Conservation (phyloP, 2,888 invertebrate species). For the Phorcus lineatus region DNA sequence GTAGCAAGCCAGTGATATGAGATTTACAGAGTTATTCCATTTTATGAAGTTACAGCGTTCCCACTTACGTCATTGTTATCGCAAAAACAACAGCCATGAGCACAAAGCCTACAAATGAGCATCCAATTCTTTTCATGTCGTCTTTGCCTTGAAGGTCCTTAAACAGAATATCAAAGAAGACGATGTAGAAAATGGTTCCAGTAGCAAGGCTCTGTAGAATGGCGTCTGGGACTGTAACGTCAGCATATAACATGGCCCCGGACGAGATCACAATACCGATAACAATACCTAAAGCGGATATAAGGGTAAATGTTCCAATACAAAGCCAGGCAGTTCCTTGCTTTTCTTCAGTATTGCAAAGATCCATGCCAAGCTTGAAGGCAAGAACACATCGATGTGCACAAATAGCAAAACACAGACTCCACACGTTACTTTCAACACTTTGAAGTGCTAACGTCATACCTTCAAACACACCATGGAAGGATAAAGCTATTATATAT, state of each 20-base stretch:
- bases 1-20: too few species aligned
- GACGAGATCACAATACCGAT: conserved; percentile 66
- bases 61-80: conserved; percentile 37
- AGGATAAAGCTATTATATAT: conserved; percentile 64
- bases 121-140: conserved; percentile 65
- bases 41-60: neutral
- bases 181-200: conserved; percentile 68
- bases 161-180: conserved; percentile 68
- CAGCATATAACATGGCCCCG: conserved; percentile 62
- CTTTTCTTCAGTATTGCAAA: conserved; percentile 61
- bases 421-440: conserved; percentile 64
- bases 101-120: conserved; percentile 66
- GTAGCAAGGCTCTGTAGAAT: conserved; percentile 67
- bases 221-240: conserved; percentile 67
- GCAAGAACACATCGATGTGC: conserved; percentile 65
- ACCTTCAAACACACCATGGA: conserved; percentile 70
- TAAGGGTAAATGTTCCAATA: conserved; percentile 63
- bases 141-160: conserved; percentile 66
- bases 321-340: conserved; percentile 63
- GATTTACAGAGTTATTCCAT: too few species aligned
- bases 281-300: conserved; percentile 64
- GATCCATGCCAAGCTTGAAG: conserved; percentile 66
- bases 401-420: conserved; percentile 64
- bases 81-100: conserved; percentile 68
- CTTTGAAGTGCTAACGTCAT: conserved; percentile 66